These are phyloP conservation scores for Heterotis niloticus DNA, from an alignment of 2,113 vertebrate species.

Conservation along the genomic window DNA sequence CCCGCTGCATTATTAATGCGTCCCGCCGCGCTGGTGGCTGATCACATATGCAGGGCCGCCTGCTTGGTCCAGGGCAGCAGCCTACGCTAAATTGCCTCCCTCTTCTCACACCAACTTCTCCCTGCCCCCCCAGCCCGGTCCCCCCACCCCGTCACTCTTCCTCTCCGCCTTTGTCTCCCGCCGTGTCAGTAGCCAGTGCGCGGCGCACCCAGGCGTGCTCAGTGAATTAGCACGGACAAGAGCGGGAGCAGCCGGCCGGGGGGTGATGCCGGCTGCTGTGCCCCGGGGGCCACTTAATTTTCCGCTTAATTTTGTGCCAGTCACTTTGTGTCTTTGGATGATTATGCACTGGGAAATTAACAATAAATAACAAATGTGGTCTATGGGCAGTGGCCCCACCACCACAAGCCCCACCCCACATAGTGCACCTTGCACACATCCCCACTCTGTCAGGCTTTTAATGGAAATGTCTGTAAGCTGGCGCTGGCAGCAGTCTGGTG, in stretches of 20 bases:
- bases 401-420: conserved; percentile 44
- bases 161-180: conserved; percentile 25
- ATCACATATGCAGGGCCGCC: conserved; percentile 81
- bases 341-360: conserved; percentile 99
- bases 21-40: conserved; percentile 71
- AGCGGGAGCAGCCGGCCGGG: conserved; percentile 89
- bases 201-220: conserved; percentile 98
- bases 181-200: conserved; percentile 68
- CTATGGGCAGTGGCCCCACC: conserved; percentile 54
- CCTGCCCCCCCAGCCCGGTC: conserved; percentile 35
- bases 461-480: conserved; percentile 99
- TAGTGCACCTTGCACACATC: conserved; percentile 34
- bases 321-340: conserved; percentile 99
- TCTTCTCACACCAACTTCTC: conserved; percentile 59
- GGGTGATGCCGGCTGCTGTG: conserved; percentile 74
- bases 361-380: conserved; percentile 99
- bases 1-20: conserved; percentile 97
- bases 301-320: conserved; percentile 99
- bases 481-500: too few relatives aligned
- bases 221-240: conserved; percentile 99
- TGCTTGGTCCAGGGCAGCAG: conserved; percentile 86
- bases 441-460: conserved; percentile 61
- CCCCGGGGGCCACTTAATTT: conserved; percentile 99
- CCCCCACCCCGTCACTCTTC: background rate
- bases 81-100: conserved; percentile 85